Evolutionary conservation across 1,140 invertebrate species (phyloP).

Genomic region (Aphelinus atriplicis): DNA sequence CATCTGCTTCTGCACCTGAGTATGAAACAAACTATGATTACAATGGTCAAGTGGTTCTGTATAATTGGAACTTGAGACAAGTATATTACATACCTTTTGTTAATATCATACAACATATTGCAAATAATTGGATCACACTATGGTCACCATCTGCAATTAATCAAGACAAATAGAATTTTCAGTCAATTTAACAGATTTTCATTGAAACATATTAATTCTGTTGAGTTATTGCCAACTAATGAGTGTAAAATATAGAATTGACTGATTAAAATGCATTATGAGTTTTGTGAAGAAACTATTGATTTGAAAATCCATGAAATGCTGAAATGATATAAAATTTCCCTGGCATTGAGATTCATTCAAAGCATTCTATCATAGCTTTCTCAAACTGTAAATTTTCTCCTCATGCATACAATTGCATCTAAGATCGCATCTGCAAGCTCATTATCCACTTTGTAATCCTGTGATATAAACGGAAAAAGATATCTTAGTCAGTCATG

Average conservation of each 20-base stretch:
- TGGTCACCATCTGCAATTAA: slow-evolving; percentile 52
- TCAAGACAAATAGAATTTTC: slow-evolving; percentile 7
- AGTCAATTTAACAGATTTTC: not conserved
- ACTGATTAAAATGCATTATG: too few species aligned
- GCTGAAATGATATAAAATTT: not conserved
- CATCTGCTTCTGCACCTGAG: slow-evolving; percentile 58
- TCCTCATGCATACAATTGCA: not conserved
- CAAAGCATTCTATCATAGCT: not conserved
- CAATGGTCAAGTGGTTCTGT: too few species aligned
- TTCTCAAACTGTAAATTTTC: slow-evolving; percentile 2
- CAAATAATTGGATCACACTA: slow-evolving; percentile 47
- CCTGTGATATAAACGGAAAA: slow-evolving; percentile 20
- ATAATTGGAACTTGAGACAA: not conserved
- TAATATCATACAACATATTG: slow-evolving; percentile 51
- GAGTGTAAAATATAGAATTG: too few species aligned
- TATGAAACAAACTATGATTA: slow-evolving; percentile 13
- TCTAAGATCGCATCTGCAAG: not conserved
- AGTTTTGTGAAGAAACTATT: too few species aligned
- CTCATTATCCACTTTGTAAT: slow-evolving; percentile 9
- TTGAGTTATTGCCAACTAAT: too few species aligned
- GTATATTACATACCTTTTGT: slow-evolving; percentile 49
- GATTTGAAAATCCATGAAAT: too few species aligned
- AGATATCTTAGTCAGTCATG: slow-evolving; percentile 7
- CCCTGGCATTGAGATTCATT: slow-evolving; percentile 20
- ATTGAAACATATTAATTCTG: too few species aligned